These are phyloP conservation scores for Chaitophorus viminalis DNA, from an alignment of 2,888 invertebrate genomes.

Conservation along the genomic window DNA sequence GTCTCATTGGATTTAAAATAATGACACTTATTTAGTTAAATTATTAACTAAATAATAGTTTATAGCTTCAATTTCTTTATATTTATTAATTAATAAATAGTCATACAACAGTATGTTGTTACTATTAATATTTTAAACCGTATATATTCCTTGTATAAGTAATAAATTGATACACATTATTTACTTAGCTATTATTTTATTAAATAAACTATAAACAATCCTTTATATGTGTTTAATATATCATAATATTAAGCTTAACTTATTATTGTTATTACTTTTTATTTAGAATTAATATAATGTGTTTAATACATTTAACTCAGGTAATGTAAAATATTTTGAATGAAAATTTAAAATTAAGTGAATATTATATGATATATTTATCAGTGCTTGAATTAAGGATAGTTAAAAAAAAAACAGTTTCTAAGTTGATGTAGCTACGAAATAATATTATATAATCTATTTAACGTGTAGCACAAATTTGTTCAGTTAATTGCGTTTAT, in stretches of 20 bases:
- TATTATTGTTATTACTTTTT: not conserved
- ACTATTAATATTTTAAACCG: not conserved
- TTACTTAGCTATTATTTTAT: not conserved
- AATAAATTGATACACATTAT: not conserved
- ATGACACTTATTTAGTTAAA: not conserved
- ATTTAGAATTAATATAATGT: not conserved
- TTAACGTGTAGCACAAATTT: too few species aligned
- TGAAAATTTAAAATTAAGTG: too few species aligned
- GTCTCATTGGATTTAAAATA: too few species aligned
- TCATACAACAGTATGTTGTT: not conserved
- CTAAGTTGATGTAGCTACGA: too few species aligned
- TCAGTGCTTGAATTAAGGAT: too few species aligned
- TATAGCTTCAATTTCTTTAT: not conserved
- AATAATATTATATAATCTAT: too few species aligned
- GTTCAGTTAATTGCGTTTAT: too few species aligned
- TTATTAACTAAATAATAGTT: not conserved
- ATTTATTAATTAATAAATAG: not conserved
- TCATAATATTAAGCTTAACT: not conserved
- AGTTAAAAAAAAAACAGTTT: too few species aligned
- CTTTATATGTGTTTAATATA: not conserved
- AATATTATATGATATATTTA: too few species aligned
- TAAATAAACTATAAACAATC: not conserved
- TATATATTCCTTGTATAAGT: not conserved
- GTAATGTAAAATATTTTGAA: too few species aligned
- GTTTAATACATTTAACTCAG: not conserved